phyloP scores from a whole-genome alignment of 2,797 vertebrate species.

The Anomalospiza imberbis region DNA sequence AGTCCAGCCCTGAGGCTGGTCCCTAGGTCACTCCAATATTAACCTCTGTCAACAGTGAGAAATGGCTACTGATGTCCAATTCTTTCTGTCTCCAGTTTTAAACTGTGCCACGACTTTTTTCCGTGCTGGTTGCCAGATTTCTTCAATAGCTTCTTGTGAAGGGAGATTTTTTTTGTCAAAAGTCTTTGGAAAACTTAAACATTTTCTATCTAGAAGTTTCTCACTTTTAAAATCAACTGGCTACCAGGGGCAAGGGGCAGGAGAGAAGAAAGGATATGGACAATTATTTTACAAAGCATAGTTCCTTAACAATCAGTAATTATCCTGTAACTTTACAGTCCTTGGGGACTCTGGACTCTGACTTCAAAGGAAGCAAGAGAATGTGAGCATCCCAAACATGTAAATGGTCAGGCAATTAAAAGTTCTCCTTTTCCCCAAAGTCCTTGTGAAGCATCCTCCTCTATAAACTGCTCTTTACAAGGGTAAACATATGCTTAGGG shows the following conservation, averaged over 20 bases:
- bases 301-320: not conserved
- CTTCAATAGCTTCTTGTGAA: not conserved
- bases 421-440: not conserved
- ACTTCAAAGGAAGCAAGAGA: not conserved
- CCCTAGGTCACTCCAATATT: not conserved
- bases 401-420: slow-evolving; percentile 13
- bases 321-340: not conserved
- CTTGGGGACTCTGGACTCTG: not conserved
- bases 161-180: not conserved
- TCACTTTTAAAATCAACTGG: not conserved
- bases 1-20: not conserved
- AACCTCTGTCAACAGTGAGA: slow-evolving; percentile 33
- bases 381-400: not conserved
- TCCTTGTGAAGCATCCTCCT: not conserved
- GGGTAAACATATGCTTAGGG: not conserved
- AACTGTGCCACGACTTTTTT: not conserved
- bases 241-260: not conserved
- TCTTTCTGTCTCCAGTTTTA: not conserved
- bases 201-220: not conserved
- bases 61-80: not conserved
- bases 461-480: slow-evolving; percentile 10
- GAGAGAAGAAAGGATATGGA: not conserved
- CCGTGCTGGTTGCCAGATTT: not conserved
- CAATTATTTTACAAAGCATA: not conserved
- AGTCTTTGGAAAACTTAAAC: not conserved